Base-by-base conservation (phyloP, 2,797 vertebrate genomes). In the Eulemur mongoz region DNA sequence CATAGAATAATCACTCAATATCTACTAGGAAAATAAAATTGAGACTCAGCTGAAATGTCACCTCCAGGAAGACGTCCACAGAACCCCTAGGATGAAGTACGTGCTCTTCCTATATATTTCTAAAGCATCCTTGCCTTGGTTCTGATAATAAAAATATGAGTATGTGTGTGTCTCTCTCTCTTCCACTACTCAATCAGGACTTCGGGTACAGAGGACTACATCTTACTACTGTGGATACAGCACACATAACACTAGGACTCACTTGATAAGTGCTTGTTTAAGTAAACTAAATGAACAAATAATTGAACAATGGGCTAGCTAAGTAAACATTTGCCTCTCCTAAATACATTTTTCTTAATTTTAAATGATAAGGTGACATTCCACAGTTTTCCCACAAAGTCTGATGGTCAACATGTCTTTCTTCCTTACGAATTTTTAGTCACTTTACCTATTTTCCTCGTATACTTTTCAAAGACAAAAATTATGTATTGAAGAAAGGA, bases 11-110 rank as follows among this genome's bases (percentile, higher is more conserved):
- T 57, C 23, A 67, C 48, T n/a, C 32, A 38, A 4, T 14, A 75
- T 63, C 25, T 87, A 38, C 35, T 22, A 92, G 54, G 65, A 82
- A 97, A 45, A 76, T 63, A 65, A 93, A 95, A 65, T 48, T 52
- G 25, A 73, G 17, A 75, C 18, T 76, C 50, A 92, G 57, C 4
- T 80, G 54, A 75, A 82, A 86, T 22, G 67, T 87, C 57, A 69
- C 18, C 11, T 63, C 18, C 7, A 91, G 32, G 76, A 81, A 95
- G 50, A 2, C 57, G 89, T 89, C 59, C 43, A 48, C 11, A 61
- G 69, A 73, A 63, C 11, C 50, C 35, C 20, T 75, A 50, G 69
- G 30, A 85, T 38, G 57, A 89, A 11, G n/a, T 43, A 50, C 43
- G n/a, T 61, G 32, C n/a, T 95, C 73, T 57, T 65, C 50, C 69